Conservation (phyloP, 2,888 invertebrate species). For the Catonia carolina region DNA sequence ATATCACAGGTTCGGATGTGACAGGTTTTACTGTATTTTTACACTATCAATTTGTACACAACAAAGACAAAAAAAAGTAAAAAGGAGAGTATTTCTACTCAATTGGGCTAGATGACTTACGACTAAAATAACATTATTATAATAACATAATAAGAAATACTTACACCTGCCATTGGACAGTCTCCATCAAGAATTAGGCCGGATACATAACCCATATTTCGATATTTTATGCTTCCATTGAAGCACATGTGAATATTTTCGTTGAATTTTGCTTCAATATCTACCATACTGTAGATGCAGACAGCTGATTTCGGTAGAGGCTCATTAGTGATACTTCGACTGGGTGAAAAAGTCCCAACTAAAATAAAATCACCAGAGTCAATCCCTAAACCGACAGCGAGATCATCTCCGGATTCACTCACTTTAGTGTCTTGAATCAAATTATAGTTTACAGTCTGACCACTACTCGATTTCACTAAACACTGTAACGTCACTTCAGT, state of each 20-base stretch:
- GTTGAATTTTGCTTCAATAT: constrained; percentile 87
- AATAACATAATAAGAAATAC: constrained; percentile 37
- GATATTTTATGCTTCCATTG: constrained; percentile 86
- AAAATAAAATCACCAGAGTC: constrained; percentile 73
- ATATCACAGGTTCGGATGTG: no score
- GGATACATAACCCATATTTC: constrained; percentile 87
- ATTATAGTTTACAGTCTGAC: constrained; percentile 63
- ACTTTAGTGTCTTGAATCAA: constrained; percentile 90
- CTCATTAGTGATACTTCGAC: constrained; percentile 78
- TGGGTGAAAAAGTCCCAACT: constrained; percentile 84
- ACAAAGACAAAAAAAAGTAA: no score
- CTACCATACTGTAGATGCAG: constrained; percentile 85
- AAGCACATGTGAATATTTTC: constrained; percentile 98
- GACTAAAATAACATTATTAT: no score
- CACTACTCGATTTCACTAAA: constrained; percentile 55
- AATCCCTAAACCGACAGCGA: constrained; percentile 75
- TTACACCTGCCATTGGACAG: constrained; percentile 76
- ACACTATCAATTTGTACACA: no score
- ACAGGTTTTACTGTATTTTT: no score
- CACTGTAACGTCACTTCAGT: constrained; percentile 94
- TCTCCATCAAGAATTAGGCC: constrained; percentile 86
- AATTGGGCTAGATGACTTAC: no score
- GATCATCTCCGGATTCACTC: constrained; percentile 71
- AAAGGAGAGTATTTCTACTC: no score
- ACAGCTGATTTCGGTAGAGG: constrained; percentile 79